Evolutionary conservation across 2,888 invertebrate genomes (phyloP), one percentile per base, ranked within the genome.

Genomic region (Embidobia sp.): DNA sequence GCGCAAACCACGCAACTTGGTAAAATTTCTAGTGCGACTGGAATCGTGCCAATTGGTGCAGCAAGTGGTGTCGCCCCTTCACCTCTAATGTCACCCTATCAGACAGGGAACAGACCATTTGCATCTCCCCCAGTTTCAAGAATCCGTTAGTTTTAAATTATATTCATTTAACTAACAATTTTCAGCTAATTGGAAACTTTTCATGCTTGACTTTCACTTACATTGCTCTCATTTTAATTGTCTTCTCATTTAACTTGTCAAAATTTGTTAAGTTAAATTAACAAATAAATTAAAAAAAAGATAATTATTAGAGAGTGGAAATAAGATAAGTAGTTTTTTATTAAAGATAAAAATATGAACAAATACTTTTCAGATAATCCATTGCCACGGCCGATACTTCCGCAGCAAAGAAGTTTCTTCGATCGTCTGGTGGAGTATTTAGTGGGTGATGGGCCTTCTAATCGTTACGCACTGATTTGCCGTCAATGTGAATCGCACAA

Each of bases 391-490:
- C 94, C 95, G 7, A 91, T 97, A 81, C 89, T 95, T 61, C 94
- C 95, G 4, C 92, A 92, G 74, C 93, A 96, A 78, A 93, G 97
- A 70, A 93, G 94, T 3, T 93, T 95, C 26, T 88, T 98, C 77
- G 98, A 98, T 90, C 95, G 95, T 85, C 91, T 99, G 84, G 94
- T 99, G 10, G 99, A 99, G 88, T 97, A 96, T 87, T 90, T 99
- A 74, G 93, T 99, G 35, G 98, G 98, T 35, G 99, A 99, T 89
- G 99, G 98, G 0, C 98, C 98, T 16, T 94, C 94, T 75, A 96
- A 97, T 90, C 93, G 98, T 82, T 99, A 95, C 91, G 99, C 99
- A 13, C 93, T 99, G 79, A 97, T 99, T 85, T 99, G 99, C 89
- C 92, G 92, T 31, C 93, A 95, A 80, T 99, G 99, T 88, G 93